phyloP scores from a whole-genome alignment of 1,140 invertebrate genomes.

The Drosophila insularis region DNA sequence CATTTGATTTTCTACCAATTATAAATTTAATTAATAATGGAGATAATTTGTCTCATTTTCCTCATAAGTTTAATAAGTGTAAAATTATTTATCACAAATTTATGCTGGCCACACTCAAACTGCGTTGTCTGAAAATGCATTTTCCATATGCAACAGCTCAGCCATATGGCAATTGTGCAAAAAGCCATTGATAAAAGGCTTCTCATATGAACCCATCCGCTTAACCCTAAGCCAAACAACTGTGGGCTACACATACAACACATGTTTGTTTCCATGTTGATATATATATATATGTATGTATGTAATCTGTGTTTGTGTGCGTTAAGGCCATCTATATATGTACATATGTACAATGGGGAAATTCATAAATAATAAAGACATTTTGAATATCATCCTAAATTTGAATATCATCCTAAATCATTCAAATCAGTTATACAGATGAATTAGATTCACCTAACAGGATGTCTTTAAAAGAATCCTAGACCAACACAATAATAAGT shows the following conservation, averaged over 20 bases:
- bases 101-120: background rate
- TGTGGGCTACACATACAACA: background rate
- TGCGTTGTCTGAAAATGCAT: background rate
- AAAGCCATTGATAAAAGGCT: slow-evolving; percentile 4
- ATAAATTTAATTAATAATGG: slow-evolving; percentile 9
- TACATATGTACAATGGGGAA: background rate
- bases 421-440: background rate
- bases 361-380: background rate
- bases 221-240: slow-evolving; percentile 8
- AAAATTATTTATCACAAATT: background rate
- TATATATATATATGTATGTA: background rate
- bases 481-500: no score
- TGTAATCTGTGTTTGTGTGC: background rate
- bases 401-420: background rate
- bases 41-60: background rate
- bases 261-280: background rate
- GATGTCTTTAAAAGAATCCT: no score
- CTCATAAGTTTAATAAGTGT: background rate
- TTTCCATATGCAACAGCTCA: slow-evolving; percentile 3
- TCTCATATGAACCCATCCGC: background rate
- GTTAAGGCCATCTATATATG: background rate
- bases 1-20: background rate
- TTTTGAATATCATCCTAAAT: background rate
- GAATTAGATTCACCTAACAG: background rate
- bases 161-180: slow-evolving; percentile 6